Percentiles rank a stretch among this genome's conserved stretches.
phyloP scores from a whole-genome alignment of 2,888 invertebrate species.

The Petrophora chlorosata region DNA sequence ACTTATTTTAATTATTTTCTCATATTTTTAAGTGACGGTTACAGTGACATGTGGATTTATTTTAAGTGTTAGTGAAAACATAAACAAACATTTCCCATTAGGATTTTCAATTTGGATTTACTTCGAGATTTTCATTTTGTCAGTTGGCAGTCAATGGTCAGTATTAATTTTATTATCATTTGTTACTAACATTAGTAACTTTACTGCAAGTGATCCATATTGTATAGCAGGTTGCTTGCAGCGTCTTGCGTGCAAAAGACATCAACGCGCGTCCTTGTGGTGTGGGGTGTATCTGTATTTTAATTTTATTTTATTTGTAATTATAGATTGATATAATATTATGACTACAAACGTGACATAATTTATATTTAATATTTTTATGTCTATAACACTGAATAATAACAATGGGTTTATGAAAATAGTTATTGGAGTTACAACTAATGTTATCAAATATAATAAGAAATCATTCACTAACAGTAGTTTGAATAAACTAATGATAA shows the following conservation, averaged over 20 bases:
- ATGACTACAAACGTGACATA: neutral
- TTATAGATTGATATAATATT: neutral
- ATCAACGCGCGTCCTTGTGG: conserved; percentile 67
- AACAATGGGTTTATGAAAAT: neutral
- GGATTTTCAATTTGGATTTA: conserved; percentile 70
- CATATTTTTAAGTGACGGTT: conserved; percentile 73
- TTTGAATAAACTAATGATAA: neutral
- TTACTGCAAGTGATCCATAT: neutral
- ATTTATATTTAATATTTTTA: neutral
- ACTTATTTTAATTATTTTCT: conserved; percentile 70
- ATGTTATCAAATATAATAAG: neutral
- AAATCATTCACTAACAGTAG: neutral
- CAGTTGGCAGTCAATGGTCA: conserved; percentile 63
- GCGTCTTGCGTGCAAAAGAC: conserved; percentile 66
- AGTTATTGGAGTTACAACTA: too few species aligned
- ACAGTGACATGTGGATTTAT: conserved; percentile 72
- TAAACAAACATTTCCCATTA: conserved; percentile 59
- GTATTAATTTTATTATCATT: conserved; percentile 40
- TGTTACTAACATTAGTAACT: conserved; percentile 24
- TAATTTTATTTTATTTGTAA: neutral
- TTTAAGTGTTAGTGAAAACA: conserved; percentile 71
- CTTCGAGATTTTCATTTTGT: conserved; percentile 50
- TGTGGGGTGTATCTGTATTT: conserved; percentile 16
- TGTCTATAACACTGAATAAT: neutral
- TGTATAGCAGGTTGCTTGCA: conserved; percentile 13